These are phyloP conservation scores for Drusus annulatus DNA, from an alignment of 1,140 invertebrate species.

Conservation along the genomic window DNA sequence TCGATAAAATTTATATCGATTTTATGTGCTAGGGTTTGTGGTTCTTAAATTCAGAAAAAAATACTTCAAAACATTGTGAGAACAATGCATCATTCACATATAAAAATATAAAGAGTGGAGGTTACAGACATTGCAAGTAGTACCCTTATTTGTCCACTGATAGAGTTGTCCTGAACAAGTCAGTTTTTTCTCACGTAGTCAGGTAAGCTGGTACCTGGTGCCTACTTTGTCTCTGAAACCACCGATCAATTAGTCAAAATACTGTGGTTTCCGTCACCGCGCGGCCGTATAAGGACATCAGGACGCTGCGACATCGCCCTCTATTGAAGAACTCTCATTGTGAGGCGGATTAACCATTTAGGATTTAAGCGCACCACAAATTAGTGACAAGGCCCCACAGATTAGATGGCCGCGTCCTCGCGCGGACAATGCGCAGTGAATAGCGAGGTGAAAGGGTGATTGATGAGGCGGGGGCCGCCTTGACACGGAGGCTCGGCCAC, in stretches of 20 bases:
- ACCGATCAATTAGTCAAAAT: slow-evolving; percentile 20
- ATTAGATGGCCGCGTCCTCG: slow-evolving; percentile 28
- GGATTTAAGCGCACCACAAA: slow-evolving; percentile 7
- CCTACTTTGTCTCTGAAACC: neutral
- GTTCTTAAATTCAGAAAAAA: no score
- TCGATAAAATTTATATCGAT: no score
- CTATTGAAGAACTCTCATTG: slow-evolving; percentile 13
- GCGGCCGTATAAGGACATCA: slow-evolving; percentile 2
- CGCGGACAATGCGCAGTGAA: neutral
- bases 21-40: no score
- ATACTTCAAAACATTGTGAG: no score
- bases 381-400: slow-evolving; percentile 19
- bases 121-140: no score
- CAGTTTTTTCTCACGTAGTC: no score
- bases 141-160: no score
- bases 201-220: no score
- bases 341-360: slow-evolving; percentile 16
- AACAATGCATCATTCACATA: no score
- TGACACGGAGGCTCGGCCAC: slow-evolving; percentile 1
- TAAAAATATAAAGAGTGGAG: no score
- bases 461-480: slow-evolving; percentile 31
- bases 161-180: no score
- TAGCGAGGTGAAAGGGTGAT: slow-evolving; percentile 24
- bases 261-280: slow-evolving; percentile 21
- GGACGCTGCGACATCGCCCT: slow-evolving; percentile 14